Conservation (phyloP, 2,113 vertebrate species). For the Cebus imitator region DNA sequence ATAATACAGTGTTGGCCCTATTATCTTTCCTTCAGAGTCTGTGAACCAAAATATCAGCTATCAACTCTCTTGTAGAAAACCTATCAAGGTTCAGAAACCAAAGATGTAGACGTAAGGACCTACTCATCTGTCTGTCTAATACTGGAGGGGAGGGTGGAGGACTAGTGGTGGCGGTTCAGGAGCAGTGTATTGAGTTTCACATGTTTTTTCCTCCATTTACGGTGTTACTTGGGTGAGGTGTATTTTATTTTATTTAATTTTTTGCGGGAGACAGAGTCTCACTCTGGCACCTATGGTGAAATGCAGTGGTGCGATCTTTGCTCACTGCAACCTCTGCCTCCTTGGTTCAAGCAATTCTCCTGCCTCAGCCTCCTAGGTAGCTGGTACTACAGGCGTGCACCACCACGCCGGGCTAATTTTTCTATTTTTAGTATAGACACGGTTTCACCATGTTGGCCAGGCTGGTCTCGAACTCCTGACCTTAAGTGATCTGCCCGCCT, state of each 20-base stretch:
- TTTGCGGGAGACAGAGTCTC: too few relatives aligned
- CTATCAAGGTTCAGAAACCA: slow-evolving; percentile 59
- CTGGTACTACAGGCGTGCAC: too few relatives aligned
- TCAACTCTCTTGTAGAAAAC: slow-evolving; percentile 33
- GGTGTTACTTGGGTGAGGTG: slow-evolving; percentile 42
- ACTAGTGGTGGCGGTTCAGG: not conserved
- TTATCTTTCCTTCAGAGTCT: slow-evolving; percentile 80
- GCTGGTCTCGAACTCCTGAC: too few relatives aligned
- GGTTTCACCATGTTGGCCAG: too few relatives aligned
- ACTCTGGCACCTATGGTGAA: too few relatives aligned
- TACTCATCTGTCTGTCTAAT: slow-evolving; percentile 17
- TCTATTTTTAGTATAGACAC: too few relatives aligned
- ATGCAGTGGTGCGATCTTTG: too few relatives aligned
- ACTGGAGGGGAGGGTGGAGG: not conserved
- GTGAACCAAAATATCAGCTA: slow-evolving; percentile 61
- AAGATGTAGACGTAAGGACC: not conserved
- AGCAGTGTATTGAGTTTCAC: not conserved
- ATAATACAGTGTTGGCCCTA: slow-evolving; percentile 81
- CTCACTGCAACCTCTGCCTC: too few relatives aligned
- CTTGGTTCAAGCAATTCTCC: too few relatives aligned
- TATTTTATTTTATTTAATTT: slow-evolving; percentile 6
- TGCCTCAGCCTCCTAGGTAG: too few relatives aligned
- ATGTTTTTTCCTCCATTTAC: slow-evolving; percentile 17
- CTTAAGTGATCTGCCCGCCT: too few relatives aligned
- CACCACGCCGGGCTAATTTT: too few relatives aligned